Evolutionary conservation across 2,797 vertebrate genomes (phyloP), one percentile per base, ranked within the genome.

Genomic region (Tolypeutes matacus): DNA sequence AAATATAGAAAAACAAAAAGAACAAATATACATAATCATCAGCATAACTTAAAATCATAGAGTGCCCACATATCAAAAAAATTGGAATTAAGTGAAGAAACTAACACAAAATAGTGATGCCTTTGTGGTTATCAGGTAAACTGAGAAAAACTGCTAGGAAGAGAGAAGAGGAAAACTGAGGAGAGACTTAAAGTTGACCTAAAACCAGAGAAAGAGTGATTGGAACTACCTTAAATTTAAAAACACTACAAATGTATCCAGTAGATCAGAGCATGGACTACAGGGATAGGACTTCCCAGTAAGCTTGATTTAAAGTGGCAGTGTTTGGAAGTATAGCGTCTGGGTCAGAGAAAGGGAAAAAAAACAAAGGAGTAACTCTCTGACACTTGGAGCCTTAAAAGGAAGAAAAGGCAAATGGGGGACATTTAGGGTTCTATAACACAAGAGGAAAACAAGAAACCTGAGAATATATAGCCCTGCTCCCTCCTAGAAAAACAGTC

Each of bases 1-100:
- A n/a, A n/a, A n/a, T n/a, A n/a, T n/a, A n/a, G 75, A 87, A 64
- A 25, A 87, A 56, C 49, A 21, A 76, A 76, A 95, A 58, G 7
- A 88, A 34, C 8, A 34, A 20, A 42, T 29, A 64, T 14, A 1
- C 2, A 34, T 51, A 56, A 39, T 53, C 72, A 3, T 80, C 56
- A 86, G 29, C 3, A 62, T 76, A 69, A 76, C 10, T 21, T 76
- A 25, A 82, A 65, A 7, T 34, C 34, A 62, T 29, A 64, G 10
- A 67, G 49, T 58, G 49, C 4, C 25, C 25, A 62, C 62, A 92
- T 83, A 25, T 29, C 36, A 42, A 93, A 58, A 49, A 62, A 90
- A 62, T 53, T 77, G 5, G 76, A 27, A 60, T 2, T 70, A 93
- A 86, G 46, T 81, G 46, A 76, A 46, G 3, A 69, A 91, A 39